A percentile compares a stretch with the other conserved stretches of the same genome.
These are phyloP conservation scores for Hemistola chrysoprasaria DNA, from an alignment of 2,888 invertebrate species.

Conservation along the genomic window DNA sequence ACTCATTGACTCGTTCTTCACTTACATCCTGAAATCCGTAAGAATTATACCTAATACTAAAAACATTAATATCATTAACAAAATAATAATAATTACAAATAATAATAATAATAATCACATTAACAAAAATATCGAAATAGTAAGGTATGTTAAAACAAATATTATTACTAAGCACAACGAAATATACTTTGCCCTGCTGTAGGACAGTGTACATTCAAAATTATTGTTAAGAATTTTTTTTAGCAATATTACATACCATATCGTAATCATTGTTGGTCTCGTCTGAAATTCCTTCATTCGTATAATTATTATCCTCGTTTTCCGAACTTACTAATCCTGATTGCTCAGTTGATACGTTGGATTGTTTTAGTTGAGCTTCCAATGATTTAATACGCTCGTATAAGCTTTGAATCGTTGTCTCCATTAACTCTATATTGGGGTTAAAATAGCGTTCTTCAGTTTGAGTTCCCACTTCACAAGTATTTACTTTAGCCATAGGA, in stretches of 20 bases:
- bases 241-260: slow-evolving; percentile 6
- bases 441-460: slow-evolving; percentile 38
- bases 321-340: slow-evolving; percentile 10
- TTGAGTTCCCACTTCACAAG: slow-evolving; percentile 40
- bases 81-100: too few relatives aligned
- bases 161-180: too few relatives aligned
- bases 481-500: slow-evolving; percentile 15
- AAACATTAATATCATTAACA: too few relatives aligned
- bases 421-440: slow-evolving; percentile 39
- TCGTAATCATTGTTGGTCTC: slow-evolving; percentile 5
- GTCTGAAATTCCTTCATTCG: slow-evolving; percentile 16
- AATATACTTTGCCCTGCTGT: too few relatives aligned
- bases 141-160: too few relatives aligned
- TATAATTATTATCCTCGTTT: slow-evolving; percentile 5
- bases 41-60: too few relatives aligned
- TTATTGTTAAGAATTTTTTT: too few relatives aligned
- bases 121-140: too few relatives aligned
- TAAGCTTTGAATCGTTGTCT: slow-evolving; percentile 38
- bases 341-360: slow-evolving; percentile 9
- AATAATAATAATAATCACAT: too few relatives aligned
- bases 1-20: slow-evolving; percentile 5
- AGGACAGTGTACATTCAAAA: too few relatives aligned
- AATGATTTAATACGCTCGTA: slow-evolving; percentile 37
- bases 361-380: slow-evolving; percentile 35
- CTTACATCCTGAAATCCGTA: slow-evolving; percentile 17